Conservation (phyloP, 2,888 invertebrate species). For the Pseudolycoriella hygida region DNA sequence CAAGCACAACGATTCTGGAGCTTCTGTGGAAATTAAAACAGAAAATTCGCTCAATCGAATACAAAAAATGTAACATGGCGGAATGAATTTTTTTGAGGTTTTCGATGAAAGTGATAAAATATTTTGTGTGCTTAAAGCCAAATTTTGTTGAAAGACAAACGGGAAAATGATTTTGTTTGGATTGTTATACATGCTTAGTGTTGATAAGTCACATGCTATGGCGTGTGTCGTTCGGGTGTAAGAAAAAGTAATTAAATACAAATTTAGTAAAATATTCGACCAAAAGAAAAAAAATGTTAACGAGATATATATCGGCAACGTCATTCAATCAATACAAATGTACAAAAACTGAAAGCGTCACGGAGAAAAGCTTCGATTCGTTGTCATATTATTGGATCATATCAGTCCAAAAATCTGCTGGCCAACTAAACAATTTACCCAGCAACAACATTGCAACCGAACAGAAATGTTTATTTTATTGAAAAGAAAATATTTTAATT, state of each 20-base stretch:
- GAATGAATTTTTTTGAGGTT: neutral
- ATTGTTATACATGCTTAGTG: neutral
- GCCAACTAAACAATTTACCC: neutral
- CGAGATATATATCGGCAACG: too few relatives aligned
- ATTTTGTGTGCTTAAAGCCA: neutral
- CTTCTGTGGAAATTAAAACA: too few relatives aligned
- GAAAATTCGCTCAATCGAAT: too few relatives aligned
- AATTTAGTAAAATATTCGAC: too few relatives aligned
- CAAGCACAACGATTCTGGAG: too few relatives aligned
- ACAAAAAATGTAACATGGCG: neutral
- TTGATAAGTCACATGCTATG: too few relatives aligned
- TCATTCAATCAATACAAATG: neutral
- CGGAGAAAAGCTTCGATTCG: neutral
- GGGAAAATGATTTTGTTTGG: neutral
- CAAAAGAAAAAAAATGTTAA: too few relatives aligned
- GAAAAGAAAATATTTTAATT: too few relatives aligned
- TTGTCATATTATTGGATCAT: neutral
- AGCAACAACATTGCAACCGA: too few relatives aligned
- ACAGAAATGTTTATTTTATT: too few relatives aligned
- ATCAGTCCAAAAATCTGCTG: neutral
- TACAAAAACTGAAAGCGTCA: neutral
- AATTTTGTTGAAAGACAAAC: neutral
- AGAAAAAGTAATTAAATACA: too few relatives aligned
- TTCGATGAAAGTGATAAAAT: too few relatives aligned
- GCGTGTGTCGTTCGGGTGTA: neutral